Percentiles rank a stretch among this genome's conserved stretches.
Evolutionary conservation across 2,888 invertebrate species (phyloP).

Genomic region (Brachylomia viminalis): DNA sequence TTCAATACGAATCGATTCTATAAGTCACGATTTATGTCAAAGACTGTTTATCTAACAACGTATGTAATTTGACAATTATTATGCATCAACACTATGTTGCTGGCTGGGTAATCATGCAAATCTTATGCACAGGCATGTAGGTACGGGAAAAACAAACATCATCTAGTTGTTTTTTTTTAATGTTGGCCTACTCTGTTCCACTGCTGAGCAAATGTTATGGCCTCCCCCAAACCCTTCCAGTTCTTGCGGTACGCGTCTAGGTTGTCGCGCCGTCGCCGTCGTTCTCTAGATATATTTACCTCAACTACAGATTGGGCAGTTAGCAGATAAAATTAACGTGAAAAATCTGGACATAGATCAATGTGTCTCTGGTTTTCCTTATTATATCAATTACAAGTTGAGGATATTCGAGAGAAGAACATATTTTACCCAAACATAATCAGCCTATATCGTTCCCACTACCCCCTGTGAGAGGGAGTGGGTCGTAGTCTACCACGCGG

Average conservation of each 20-base stretch:
- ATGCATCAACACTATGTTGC: not conserved
- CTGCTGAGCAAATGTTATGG: not conserved
- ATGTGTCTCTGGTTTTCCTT: not conserved
- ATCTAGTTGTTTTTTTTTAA: not conserved
- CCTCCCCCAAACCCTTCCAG: not conserved
- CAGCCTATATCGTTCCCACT: not conserved
- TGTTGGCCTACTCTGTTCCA: not conserved
- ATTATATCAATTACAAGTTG: not conserved
- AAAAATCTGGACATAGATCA: not conserved
- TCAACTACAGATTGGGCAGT: not conserved
- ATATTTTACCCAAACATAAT: not conserved
- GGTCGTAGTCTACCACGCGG: not conserved
- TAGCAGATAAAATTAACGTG: not conserved
- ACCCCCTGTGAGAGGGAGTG: not conserved
- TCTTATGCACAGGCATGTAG: not conserved
- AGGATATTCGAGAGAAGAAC: too few species aligned
- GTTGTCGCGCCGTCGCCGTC: too few species aligned
- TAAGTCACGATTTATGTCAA: slow-evolving; percentile 33
- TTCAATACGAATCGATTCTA: not conserved
- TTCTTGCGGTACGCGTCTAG: not conserved
- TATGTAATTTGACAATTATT: slow-evolving; percentile 5
- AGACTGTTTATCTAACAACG: not conserved
- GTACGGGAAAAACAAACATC: not conserved
- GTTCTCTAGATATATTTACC: not conserved
- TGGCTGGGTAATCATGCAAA: not conserved